phyloP scores from a whole-genome alignment of 2,113 vertebrate genomes.

The Atlantisia rogersi region DNA sequence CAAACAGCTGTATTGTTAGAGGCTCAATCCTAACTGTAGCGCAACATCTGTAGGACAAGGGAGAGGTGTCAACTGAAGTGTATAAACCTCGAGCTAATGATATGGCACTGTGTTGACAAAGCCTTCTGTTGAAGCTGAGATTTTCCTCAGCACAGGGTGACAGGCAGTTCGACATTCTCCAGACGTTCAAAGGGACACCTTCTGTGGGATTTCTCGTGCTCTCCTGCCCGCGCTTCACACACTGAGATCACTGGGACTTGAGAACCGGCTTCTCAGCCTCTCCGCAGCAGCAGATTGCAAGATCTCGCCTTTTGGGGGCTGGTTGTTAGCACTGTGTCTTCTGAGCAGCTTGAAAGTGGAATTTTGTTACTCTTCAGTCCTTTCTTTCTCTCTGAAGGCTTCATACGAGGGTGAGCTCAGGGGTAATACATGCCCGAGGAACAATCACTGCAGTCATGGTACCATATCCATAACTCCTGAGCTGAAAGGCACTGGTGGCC shows the following conservation, averaged over 20 bases:
- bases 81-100: constrained; percentile 28
- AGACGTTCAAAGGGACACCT: neutral
- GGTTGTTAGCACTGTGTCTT: neutral
- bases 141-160: neutral
- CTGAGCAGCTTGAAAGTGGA: constrained; percentile 10
- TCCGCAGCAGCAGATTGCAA: neutral
- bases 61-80: constrained; percentile 65
- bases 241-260: neutral
- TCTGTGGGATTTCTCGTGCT: neutral
- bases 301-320: neutral
- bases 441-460: neutral
- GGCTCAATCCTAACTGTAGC: constrained; percentile 7
- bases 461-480: fast-evolving
- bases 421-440: fast-evolving
- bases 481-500: neutral
- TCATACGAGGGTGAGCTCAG: neutral
- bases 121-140: constrained; percentile 31
- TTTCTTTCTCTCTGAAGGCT: neutral
- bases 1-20: constrained; percentile 57
- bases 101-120: neutral
- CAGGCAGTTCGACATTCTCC: neutral
- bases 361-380: neutral
- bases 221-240: neutral
- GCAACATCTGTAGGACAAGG: constrained; percentile 69
- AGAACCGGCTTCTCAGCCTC: neutral